These are phyloP conservation scores for Drosophila niveifrons DNA, from an alignment of 2,888 invertebrate species.

Conservation along the genomic window DNA sequence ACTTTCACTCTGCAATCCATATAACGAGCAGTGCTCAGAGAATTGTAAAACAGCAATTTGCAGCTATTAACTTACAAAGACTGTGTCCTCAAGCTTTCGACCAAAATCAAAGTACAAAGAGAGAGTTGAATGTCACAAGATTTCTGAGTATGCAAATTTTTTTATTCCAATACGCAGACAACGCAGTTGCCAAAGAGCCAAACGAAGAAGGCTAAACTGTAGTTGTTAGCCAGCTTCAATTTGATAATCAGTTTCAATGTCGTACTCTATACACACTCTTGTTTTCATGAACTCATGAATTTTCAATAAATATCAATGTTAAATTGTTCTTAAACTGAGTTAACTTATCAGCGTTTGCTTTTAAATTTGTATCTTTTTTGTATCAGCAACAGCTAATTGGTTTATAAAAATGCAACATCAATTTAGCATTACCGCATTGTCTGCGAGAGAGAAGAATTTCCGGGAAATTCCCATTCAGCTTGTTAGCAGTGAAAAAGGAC, in stretches of 20 bases:
- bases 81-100: slow-evolving; percentile 18
- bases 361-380: neutral
- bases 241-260: neutral
- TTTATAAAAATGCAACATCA: neutral
- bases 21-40: slow-evolving; percentile 5
- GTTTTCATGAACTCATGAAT: too few relatives aligned
- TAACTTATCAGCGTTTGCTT: too few relatives aligned
- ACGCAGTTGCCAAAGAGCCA: neutral
- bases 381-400: neutral
- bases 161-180: neutral
- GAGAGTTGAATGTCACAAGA: slow-evolving; percentile 7
- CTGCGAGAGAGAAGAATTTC: too few relatives aligned
- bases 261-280: neutral
- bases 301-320: too few relatives aligned
- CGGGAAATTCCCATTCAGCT: slow-evolving; percentile 5
- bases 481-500: slow-evolving; percentile 55
- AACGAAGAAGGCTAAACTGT: neutral
- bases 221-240: neutral
- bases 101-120: slow-evolving; percentile 36
- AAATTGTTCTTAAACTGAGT: too few relatives aligned
- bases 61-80: slow-evolving; percentile 49
- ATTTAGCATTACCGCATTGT: neutral
- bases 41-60: slow-evolving; percentile 29
- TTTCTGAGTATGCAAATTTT: slow-evolving; percentile 8
- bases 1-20: slow-evolving; percentile 22